Conservation (phyloP, 2,113 vertebrate species). For the Ictalurus furcatus region DNA sequence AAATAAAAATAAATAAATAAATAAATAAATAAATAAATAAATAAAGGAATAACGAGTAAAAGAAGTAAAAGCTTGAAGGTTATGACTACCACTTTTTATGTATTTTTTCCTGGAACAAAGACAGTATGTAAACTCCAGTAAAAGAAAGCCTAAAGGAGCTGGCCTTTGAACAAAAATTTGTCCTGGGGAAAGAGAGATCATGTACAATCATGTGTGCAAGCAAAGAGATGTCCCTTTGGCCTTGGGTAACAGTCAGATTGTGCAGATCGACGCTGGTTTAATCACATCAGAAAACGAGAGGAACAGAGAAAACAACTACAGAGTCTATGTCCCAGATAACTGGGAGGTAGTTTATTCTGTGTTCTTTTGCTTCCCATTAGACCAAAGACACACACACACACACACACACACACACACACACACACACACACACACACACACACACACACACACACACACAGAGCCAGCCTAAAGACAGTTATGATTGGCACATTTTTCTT, state of each 20-base stretch:
- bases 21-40: too few species aligned
- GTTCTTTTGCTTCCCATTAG: constrained; percentile 54
- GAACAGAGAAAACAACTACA: constrained; percentile 63
- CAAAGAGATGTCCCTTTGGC: constrained; percentile 76
- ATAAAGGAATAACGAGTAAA: constrained; percentile 61
- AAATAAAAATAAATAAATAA: neutral
- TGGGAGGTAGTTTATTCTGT: constrained; percentile 48
- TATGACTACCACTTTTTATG: constrained; percentile 63
- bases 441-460: neutral
- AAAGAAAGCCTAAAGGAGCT: constrained; percentile 71
- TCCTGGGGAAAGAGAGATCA: constrained; percentile 74
- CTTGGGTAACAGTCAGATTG: constrained; percentile 78
- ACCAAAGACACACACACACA: neutral
- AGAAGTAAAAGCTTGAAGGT: constrained; percentile 68
- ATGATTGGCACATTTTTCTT: constrained; percentile 31
- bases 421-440: neutral
- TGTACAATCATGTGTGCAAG: constrained; percentile 80
- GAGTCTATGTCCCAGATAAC: constrained; percentile 28
- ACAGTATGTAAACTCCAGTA: constrained; percentile 70
- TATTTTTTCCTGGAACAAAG: constrained; percentile 64
- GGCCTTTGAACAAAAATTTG: constrained; percentile 84
- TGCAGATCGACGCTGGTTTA: constrained; percentile 74
- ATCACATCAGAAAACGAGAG: constrained; percentile 75
- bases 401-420: neutral
- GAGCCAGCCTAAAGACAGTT: constrained; percentile 23